Evolutionary conservation across 2,888 invertebrate genomes (phyloP), one percentile per base, ranked within the genome.

Genomic region (Panopea generosa): DNA sequence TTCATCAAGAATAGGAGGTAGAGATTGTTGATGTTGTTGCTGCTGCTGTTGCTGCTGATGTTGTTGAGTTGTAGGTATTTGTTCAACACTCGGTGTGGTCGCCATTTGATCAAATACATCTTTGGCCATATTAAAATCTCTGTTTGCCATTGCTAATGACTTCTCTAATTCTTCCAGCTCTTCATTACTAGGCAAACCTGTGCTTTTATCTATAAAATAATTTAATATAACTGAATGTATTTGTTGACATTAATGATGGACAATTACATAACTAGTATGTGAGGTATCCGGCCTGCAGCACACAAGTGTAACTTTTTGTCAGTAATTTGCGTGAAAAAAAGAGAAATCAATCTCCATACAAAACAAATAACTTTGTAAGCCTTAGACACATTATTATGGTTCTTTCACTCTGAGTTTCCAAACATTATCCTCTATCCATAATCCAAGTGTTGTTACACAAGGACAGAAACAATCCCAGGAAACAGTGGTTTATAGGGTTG

Each of bases 101-200:
- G 87, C 77, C n/a, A 88, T 69, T 62, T 87, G 86, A 52, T 88
- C 88, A n/a, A 89, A 70, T 4, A 88, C 82, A 63, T 90, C 89
- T 59, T 90, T 85, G 38, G 87, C 84, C 65, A 80, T 82, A 50
- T 85, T 87, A n/a, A 91, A 87, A 69, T 91, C 90, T 80, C 90
- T 89, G 20, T 96, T 96, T 52, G 96, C 96, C 56, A 95, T 95
- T 85, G 96, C 96, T 78, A 97, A 93, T 9, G 97, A 97, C 73
- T 97, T 95, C 90, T 97, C 97, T 86, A 97, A 93, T 91, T 97
- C 97, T 84, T 97, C 97, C 40, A 96, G 96, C 93, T 97, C 97
- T 90, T 96, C 97, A 90, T 95, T 94, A 57, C 95, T 95, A 43
- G 95, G 95, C 26, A 77, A 22, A 38, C 69, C 52, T 38, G 57